Conservation (phyloP, 1,140 invertebrate genomes). For the Drosophila pandora region DNA sequence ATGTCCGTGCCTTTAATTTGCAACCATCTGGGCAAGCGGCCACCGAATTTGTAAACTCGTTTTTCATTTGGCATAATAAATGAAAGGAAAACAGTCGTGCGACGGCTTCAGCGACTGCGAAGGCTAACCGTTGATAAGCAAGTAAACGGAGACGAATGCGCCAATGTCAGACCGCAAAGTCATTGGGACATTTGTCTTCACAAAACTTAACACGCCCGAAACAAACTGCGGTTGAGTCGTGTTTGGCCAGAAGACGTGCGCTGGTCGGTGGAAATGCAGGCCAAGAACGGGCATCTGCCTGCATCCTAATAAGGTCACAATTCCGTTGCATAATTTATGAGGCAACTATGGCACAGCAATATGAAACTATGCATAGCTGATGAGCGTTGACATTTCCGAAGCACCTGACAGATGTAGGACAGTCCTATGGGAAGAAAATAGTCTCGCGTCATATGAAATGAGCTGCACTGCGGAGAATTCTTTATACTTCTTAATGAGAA, state of each 20-base stretch:
- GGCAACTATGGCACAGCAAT: slow-evolving; percentile 19
- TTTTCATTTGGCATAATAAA: slow-evolving; percentile 78
- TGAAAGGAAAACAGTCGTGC: slow-evolving; percentile 63
- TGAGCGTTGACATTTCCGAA: slow-evolving; percentile 38
- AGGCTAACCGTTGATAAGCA: slow-evolving; percentile 14
- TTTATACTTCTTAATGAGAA: not conserved
- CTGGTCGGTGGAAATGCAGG: slow-evolving; percentile 8
- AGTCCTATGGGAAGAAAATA: slow-evolving; percentile 22
- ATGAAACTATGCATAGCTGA: slow-evolving; percentile 58
- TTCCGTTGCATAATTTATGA: slow-evolving; percentile 58
- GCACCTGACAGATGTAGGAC: slow-evolving; percentile 31
- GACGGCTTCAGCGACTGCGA: too few species aligned
- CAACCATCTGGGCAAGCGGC: slow-evolving; percentile 42
- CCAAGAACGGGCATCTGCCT: slow-evolving; percentile 1
- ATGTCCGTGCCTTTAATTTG: slow-evolving; percentile 68
- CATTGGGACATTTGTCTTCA: slow-evolving; percentile 42
- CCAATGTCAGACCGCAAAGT: slow-evolving; percentile 31
- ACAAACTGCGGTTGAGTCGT: slow-evolving; percentile 9
- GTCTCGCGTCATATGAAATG: slow-evolving; percentile 4
- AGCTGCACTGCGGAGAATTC: not conserved
- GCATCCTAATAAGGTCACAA: slow-evolving; percentile 37
- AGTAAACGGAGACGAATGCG: slow-evolving; percentile 47
- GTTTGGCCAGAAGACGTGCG: not conserved
- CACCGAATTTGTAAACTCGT: slow-evolving; percentile 70
- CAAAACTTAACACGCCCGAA: not conserved